A percentile compares a stretch with the other conserved stretches of the same genome.
Evolutionary conservation across 2,797 vertebrate species (phyloP).

Genomic region (Hydrolagus colliei): DNA sequence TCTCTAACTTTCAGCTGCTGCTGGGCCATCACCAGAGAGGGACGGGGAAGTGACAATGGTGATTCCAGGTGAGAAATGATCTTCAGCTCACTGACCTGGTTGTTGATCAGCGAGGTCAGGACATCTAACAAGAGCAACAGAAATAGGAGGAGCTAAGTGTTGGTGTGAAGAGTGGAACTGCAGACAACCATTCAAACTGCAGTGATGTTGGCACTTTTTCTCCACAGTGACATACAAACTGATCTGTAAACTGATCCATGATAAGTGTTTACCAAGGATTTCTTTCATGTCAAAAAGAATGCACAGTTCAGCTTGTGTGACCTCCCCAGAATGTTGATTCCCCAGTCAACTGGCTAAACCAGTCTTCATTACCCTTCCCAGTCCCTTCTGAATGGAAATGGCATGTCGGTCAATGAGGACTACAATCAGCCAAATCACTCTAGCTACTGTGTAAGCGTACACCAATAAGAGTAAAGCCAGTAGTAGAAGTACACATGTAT

Average conservation of each 20-base stretch:
- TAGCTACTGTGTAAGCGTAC: too few relatives aligned
- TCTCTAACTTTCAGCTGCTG: slow-evolving; percentile 18
- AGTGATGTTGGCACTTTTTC: neutral
- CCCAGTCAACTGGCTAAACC: neutral
- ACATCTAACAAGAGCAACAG: neutral
- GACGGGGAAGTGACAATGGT: neutral
- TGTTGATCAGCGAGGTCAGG: neutral
- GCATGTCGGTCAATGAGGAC: neutral
- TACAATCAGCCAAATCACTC: too few relatives aligned
- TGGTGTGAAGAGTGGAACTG: neutral
- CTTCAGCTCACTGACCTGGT: neutral
- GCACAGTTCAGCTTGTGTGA: neutral
- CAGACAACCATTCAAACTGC: neutral
- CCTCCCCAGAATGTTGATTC: neutral
- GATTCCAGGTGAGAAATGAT: slow-evolving; percentile 2
- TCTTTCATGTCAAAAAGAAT: neutral
- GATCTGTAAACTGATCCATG: neutral
- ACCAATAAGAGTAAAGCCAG: too few relatives aligned
- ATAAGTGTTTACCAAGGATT: neutral
- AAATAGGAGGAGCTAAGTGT: neutral
- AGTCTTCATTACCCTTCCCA: neutral
- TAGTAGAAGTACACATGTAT: too few relatives aligned
- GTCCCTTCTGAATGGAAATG: neutral
- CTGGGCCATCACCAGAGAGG: slow-evolving; percentile 13
- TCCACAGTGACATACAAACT: neutral